Conservation (phyloP, 2,113 vertebrate genomes). For the Pluvialis apricaria region DNA sequence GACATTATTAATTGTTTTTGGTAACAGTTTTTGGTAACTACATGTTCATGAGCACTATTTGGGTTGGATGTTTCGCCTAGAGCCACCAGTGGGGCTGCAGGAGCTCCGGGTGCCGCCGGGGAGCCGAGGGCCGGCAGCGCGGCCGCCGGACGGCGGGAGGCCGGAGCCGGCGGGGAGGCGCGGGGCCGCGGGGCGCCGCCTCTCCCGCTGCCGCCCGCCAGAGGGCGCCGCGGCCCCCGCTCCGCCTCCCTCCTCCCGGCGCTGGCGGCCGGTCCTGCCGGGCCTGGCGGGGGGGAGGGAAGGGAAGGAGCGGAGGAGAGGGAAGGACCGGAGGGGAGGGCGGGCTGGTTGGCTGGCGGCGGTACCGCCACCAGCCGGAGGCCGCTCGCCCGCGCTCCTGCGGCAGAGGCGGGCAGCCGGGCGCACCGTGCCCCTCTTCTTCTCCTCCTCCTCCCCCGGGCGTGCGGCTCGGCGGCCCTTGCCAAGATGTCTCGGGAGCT, state of each 20-base stretch:
- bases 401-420: background rate
- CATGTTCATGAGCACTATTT: accelerated
- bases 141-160: background rate
- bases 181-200: background rate
- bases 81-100: background rate
- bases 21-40: background rate
- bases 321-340: background rate
- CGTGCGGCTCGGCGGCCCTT: background rate
- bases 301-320: background rate
- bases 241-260: background rate
- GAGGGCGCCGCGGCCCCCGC: background rate
- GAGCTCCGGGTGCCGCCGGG: background rate
- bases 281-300: background rate
- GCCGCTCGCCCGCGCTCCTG: conserved; percentile 1
- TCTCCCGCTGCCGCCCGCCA: background rate
- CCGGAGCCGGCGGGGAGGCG: background rate
- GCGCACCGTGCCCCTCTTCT: background rate
- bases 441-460: background rate
- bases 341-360: background rate
- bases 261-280: background rate
- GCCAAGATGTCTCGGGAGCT: conserved; percentile 21
- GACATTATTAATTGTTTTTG: no score
- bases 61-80: accelerated
- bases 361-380: background rate
- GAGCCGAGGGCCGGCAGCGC: background rate